Percentiles rank a stretch among this genome's conserved stretches.
Conservation (phyloP, 2,888 invertebrate genomes). For the Drymonia ruficornis region DNA sequence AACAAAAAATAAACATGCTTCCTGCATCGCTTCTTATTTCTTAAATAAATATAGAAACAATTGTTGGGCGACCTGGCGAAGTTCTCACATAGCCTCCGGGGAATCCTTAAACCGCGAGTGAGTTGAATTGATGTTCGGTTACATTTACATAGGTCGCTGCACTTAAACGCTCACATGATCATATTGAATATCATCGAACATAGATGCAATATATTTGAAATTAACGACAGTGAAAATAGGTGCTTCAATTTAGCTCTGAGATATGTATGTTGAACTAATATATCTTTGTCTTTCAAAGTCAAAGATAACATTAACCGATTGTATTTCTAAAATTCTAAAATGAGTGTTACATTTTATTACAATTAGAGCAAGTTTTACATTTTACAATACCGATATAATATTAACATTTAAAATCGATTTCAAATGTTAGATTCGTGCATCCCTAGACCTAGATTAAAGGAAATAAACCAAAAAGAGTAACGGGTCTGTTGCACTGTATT, state of each 20-base stretch:
- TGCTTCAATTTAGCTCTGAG: too few species aligned
- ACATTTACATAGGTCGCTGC: slow-evolving; percentile 74
- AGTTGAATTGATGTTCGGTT: slow-evolving; percentile 62
- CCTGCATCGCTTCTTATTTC: slow-evolving; percentile 69
- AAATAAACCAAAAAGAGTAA: background rate
- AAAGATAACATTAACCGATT: too few species aligned
- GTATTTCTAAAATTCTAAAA: too few species aligned
- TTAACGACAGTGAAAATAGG: too few species aligned
- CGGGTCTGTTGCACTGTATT: slow-evolving; percentile 35
- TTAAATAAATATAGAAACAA: slow-evolving; percentile 77
- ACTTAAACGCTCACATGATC: slow-evolving; percentile 41
- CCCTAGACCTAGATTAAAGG: background rate
- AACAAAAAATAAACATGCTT: slow-evolving; percentile 34
- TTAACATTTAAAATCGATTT: too few species aligned
- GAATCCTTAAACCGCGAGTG: slow-evolving; percentile 71
- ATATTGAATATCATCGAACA: slow-evolving; percentile 25
- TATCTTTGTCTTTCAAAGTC: too few species aligned
- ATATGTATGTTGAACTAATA: too few species aligned
- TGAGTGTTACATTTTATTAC: too few species aligned
- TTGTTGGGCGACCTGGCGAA: slow-evolving; percentile 63
- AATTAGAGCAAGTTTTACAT: too few species aligned
- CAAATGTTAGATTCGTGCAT: too few species aligned
- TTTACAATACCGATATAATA: too few species aligned
- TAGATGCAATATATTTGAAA: background rate
- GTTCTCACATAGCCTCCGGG: slow-evolving; percentile 70